A percentile compares a stretch with the other conserved stretches of the same genome.
These are phyloP conservation scores for Colinus virginianus DNA, from an alignment of 2,113 vertebrate genomes.

Conservation along the genomic window DNA sequence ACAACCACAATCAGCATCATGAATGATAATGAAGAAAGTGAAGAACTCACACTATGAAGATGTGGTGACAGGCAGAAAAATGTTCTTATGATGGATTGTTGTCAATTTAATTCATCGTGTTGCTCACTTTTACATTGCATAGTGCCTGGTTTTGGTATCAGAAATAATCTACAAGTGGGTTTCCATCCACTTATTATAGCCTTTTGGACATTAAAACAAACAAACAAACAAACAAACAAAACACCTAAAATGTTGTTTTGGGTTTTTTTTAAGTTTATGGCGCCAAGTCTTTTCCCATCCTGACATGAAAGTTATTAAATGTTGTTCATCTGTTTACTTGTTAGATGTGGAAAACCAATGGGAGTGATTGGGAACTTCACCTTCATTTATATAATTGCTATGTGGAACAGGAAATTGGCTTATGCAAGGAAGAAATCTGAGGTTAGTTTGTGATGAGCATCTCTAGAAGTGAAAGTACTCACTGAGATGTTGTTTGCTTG, in stretches of 20 bases:
- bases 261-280: not conserved
- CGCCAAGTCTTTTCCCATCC: not conserved
- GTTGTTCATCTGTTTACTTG: not conserved
- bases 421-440: not conserved
- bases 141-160: not conserved
- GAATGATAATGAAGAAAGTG: not conserved
- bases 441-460: not conserved
- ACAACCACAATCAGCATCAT: not conserved
- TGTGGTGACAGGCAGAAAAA: not conserved
- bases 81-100: accelerated
- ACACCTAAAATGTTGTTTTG: accelerated
- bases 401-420: slow-evolving; percentile 8
- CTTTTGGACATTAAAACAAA: not conserved
- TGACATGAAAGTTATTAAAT: not conserved
- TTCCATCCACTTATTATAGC: not conserved
- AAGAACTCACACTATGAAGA: not conserved
- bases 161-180: not conserved
- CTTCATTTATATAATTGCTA: slow-evolving; percentile 37
- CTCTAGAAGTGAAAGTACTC: not conserved
- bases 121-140: not conserved
- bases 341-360: not conserved
- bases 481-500: not conserved
- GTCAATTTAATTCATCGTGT: not conserved
- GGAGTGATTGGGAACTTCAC: not conserved
- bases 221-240: not conserved